Conservation (phyloP, 2,888 invertebrate genomes). For the Cotesia congregata region DNA sequence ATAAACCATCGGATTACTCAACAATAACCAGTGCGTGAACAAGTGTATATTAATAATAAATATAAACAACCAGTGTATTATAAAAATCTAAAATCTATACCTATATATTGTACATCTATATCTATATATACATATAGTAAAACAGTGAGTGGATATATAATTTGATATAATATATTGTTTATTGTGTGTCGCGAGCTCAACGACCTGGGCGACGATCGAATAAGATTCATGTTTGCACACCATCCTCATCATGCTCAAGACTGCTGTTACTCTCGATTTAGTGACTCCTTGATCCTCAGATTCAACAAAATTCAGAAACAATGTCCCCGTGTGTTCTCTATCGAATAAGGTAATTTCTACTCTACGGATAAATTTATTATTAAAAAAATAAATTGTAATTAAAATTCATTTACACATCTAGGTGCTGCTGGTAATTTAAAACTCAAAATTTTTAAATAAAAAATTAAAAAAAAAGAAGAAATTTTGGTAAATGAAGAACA, state of each 20-base stretch:
- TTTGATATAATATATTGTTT: background rate
- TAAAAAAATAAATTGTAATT: too few relatives aligned
- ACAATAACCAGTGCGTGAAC: background rate
- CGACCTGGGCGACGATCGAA: background rate
- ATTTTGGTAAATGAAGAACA: background rate
- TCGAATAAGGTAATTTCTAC: slow-evolving; percentile 50
- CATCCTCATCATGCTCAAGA: slow-evolving; percentile 54
- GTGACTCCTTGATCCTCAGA: slow-evolving; percentile 52
- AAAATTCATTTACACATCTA: too few relatives aligned
- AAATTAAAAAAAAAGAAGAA: background rate
- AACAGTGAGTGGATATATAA: slow-evolving; percentile 17
- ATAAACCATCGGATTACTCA: slow-evolving; percentile 3
- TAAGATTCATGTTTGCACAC: slow-evolving; percentile 35
- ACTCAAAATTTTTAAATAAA: background rate
- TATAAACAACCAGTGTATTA: slow-evolving; percentile 25
- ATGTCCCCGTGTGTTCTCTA: slow-evolving; percentile 51
- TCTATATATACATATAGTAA: slow-evolving; percentile 25
- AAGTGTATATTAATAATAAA: background rate
- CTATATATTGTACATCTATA: background rate
- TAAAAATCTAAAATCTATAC: background rate
- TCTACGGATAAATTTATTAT: too few relatives aligned
- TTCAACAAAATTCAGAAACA: slow-evolving; percentile 46
- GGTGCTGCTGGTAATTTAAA: too few relatives aligned
- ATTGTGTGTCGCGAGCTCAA: slow-evolving; percentile 8
- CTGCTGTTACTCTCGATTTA: slow-evolving; percentile 56